Conservation (phyloP, 2,113 vertebrate species). For the Pogona vitticeps region DNA sequence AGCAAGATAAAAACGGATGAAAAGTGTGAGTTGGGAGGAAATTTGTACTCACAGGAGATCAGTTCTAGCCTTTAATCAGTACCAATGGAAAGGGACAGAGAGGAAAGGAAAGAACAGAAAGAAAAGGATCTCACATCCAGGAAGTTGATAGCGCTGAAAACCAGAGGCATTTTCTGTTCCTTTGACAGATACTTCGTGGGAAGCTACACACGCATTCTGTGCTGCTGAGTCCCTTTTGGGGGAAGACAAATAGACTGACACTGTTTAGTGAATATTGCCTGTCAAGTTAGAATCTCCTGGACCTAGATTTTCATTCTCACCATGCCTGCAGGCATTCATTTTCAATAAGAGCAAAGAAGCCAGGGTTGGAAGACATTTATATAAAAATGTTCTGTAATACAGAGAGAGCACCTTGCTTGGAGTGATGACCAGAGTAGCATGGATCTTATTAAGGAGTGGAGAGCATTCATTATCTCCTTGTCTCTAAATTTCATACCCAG, state of each 20-base stretch:
- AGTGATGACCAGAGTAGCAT: background rate
- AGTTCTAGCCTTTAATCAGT: background rate
- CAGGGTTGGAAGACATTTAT: background rate
- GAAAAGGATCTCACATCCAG: background rate
- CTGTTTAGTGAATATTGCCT: slow-evolving; percentile 1
- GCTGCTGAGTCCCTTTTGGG: background rate
- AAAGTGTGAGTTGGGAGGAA: background rate
- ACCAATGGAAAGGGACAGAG: too few relatives aligned
- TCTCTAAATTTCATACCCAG: background rate
- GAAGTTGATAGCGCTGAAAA: background rate
- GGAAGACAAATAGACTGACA: background rate
- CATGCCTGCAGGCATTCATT: background rate
- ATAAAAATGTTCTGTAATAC: background rate
- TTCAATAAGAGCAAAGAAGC: slow-evolving; percentile 3
- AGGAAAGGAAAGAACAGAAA: background rate
- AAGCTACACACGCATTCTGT: slow-evolving; percentile 57
- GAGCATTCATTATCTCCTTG: background rate
- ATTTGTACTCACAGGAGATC: background rate
- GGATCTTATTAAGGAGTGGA: background rate
- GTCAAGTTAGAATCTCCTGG: background rate
- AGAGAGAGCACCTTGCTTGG: background rate
- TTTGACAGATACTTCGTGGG: background rate
- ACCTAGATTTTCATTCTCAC: slow-evolving; percentile 7
- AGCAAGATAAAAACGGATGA: background rate
- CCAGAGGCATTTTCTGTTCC: slow-evolving; percentile 48